These are phyloP conservation scores for Serrognathus titanus DNA, from an alignment of 2,888 invertebrate species.

Conservation along the genomic window DNA sequence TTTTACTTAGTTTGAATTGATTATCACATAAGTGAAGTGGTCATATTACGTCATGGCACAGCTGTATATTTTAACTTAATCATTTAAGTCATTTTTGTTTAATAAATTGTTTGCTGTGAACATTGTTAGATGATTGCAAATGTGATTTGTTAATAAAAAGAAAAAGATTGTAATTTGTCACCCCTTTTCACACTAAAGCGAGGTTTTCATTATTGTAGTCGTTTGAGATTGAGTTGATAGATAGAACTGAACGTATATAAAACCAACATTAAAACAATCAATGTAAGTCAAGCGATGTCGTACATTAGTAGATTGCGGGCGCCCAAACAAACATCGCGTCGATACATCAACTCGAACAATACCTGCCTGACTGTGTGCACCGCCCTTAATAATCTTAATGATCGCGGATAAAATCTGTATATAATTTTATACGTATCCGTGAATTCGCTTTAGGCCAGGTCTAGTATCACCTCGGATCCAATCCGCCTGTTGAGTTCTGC, in stretches of 20 bases:
- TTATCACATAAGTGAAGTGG: too few species aligned
- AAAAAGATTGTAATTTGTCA: not conserved
- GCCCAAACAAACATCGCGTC: constrained; percentile 43
- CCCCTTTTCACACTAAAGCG: not conserved
- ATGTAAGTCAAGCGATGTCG: constrained; percentile 23
- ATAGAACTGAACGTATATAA: constrained; percentile 19
- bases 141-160: not conserved
- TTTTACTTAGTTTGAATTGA: too few species aligned
- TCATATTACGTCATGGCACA: too few species aligned
- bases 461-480: constrained; percentile 42
- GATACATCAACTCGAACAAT: constrained; percentile 38
- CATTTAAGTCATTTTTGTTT: too few species aligned
- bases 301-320: constrained; percentile 26
- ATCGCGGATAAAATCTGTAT: constrained; percentile 50
- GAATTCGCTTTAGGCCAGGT: constrained; percentile 45
- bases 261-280: constrained; percentile 34
- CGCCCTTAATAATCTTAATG: constrained; percentile 51
- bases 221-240: constrained; percentile 26
- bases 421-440: constrained; percentile 49
- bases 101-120: too few species aligned
- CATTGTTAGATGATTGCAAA: not conserved
- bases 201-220: constrained; percentile 22
- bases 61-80: too few species aligned
- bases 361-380: constrained; percentile 44
- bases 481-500: constrained; percentile 29